Conservation (phyloP, 2,113 vertebrate genomes). For the Numida meleagris region DNA sequence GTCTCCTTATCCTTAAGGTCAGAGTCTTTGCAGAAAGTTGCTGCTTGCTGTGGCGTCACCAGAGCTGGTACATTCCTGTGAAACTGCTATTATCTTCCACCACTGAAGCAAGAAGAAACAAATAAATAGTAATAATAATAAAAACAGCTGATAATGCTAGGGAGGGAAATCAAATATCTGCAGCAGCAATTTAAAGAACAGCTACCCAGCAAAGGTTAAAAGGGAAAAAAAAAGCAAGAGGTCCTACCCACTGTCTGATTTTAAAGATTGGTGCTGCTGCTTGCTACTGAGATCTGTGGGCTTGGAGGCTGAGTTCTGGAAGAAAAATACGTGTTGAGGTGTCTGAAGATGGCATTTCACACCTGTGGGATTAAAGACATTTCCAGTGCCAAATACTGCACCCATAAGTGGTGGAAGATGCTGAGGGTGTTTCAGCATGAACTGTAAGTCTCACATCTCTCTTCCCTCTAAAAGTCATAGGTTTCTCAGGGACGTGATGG, state of each 20-base stretch:
- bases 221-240: background rate
- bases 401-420: background rate
- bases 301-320: background rate
- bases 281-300: background rate
- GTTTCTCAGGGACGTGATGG: background rate
- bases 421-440: background rate
- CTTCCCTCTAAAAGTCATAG: background rate
- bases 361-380: background rate
- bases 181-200: background rate
- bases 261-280: background rate
- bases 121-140: background rate
- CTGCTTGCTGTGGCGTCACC: background rate
- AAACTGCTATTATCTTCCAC: background rate
- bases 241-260: background rate
- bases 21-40: background rate
- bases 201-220: background rate
- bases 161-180: background rate
- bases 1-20: background rate
- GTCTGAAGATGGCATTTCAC: background rate
- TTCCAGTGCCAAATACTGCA: background rate
- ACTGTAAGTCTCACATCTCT: background rate
- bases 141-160: background rate
- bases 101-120: background rate
- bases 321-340: background rate
- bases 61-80: background rate